These are phyloP conservation scores for Spicauda simplicius DNA, from an alignment of 2,888 invertebrate species.

Conservation along the genomic window DNA sequence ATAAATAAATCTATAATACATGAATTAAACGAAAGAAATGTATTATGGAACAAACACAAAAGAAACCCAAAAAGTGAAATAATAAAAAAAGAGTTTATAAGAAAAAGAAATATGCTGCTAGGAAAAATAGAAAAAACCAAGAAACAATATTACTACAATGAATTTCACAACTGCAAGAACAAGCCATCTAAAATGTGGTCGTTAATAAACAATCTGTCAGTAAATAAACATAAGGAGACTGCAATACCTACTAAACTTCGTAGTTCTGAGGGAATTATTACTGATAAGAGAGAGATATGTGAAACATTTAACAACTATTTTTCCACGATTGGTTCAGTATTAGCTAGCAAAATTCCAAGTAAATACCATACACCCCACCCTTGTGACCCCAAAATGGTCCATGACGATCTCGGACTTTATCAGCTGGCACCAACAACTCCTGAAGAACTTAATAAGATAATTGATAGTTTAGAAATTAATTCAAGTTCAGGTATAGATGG, in stretches of 20 bases:
- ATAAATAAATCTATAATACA: constrained; percentile 37
- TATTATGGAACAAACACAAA: constrained; percentile 30
- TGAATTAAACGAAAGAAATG: constrained; percentile 9
- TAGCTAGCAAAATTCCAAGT: constrained; percentile 1
- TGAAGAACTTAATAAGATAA: constrained; percentile 36
- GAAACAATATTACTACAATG: constrained; percentile 33
- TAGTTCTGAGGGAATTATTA: not conserved
- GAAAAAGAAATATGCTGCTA: not conserved
- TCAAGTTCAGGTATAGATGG: constrained; percentile 36
- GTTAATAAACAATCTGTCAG: not conserved
- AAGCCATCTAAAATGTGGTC: constrained; percentile 9
- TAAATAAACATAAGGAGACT: constrained; percentile 1
- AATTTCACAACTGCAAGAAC: constrained; percentile 21
- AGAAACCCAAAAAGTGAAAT: constrained; percentile 20
- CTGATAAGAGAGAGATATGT: not conserved
- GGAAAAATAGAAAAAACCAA: constrained; percentile 24
- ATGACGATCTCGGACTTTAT: not conserved
- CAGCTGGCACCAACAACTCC: constrained; percentile 4
- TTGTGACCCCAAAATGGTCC: not conserved
- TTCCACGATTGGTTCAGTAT: constrained; percentile 3
- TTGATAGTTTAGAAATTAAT: constrained; percentile 34
- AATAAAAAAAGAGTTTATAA: constrained; percentile 10
- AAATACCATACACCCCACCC: constrained; percentile 6
- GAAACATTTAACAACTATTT: constrained; percentile 2
- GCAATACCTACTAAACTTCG: not conserved